Percentiles rank a stretch among this genome's conserved stretches.
Evolutionary conservation across 2,797 vertebrate genomes (phyloP).

Genomic region (Enteromius paludinosus): DNA sequence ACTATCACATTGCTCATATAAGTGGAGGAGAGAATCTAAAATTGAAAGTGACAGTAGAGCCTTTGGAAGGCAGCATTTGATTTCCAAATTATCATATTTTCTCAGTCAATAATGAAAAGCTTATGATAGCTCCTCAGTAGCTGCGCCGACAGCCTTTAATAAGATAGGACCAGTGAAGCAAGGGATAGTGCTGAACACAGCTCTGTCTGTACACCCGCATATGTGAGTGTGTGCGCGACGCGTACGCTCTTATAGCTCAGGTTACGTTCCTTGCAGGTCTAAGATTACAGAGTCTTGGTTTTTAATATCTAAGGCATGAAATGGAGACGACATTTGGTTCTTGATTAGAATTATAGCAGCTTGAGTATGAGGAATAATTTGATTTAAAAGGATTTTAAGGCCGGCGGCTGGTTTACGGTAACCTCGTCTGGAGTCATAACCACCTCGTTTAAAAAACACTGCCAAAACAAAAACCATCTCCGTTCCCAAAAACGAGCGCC

Average conservation of each 20-base stretch:
- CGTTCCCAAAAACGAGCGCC: background rate
- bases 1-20: constrained; percentile 78
- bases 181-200: constrained; percentile 56
- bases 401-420: constrained; percentile 15
- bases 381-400: constrained; percentile 49
- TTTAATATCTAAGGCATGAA: constrained; percentile 58
- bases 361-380: constrained; percentile 47
- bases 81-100: constrained; percentile 87
- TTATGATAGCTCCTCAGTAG: constrained; percentile 80
- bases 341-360: constrained; percentile 48
- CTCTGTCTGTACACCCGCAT: constrained; percentile 1
- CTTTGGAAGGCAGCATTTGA: constrained; percentile 81
- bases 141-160: constrained; percentile 82
- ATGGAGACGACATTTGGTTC: constrained; percentile 47
- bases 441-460: constrained; percentile 1
- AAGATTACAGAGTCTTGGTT: constrained; percentile 44
- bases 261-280: constrained; percentile 44
- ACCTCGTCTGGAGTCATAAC: constrained; percentile 33
- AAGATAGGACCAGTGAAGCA: constrained; percentile 81
- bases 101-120: constrained; percentile 85
- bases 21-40: constrained; percentile 75
- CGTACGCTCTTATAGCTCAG: constrained; percentile 26
- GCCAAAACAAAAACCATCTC: background rate
- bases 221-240: constrained; percentile 23
- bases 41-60: constrained; percentile 80